Evolutionary conservation across 2,113 vertebrate genomes (phyloP), one percentile per base, ranked within the genome.

Genomic region (Hydrochoerus hydrochaeris): DNA sequence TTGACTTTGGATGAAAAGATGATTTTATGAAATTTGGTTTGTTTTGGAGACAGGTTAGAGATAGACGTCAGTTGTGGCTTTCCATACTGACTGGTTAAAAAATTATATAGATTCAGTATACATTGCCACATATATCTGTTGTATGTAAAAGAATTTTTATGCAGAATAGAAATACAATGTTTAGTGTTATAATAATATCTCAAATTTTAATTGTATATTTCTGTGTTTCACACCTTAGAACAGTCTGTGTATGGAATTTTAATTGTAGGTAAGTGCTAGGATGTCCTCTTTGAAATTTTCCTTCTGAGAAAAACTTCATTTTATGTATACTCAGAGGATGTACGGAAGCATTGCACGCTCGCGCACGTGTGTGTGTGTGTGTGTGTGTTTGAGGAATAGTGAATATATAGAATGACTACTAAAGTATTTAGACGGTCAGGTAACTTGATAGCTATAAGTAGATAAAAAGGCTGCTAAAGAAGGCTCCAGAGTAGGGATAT

Each of bases 1-100:
- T 97, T 97, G 65, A 96, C 96, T 77, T 95, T 92, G 82, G 49
- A 49, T 83, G 24, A 57, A 85, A 97, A 97, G 85, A 94, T 97
- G 41, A 92, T 96, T 95, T 93, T 97, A 38, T 96, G 63, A 93
- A 95, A 57, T 90, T 90, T 90, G 49, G 57, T 95, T 97, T 84
- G 77, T 95, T 95, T 97, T 95, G 41, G 62, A 97, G 49, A 62
- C 77, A 94, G 85, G 83, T 92, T 93, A 81, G 58, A 94, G 80
- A 81, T 87, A 97, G 65, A 89, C 9, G 71, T 52, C 69, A 95
- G 7, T 84, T 80, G n/a, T 97, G 88, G 14, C 54, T 97, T 96
- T 97, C 60, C 85, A 86, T 96, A 94, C 71, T 92, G n/a, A 94
- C 71, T 60, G 57, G 17, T 77, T 84, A 3, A 58, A 78, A 67